Evolutionary conservation across 2,888 invertebrate species (phyloP).

Genomic region (Girardia tigrina): DNA sequence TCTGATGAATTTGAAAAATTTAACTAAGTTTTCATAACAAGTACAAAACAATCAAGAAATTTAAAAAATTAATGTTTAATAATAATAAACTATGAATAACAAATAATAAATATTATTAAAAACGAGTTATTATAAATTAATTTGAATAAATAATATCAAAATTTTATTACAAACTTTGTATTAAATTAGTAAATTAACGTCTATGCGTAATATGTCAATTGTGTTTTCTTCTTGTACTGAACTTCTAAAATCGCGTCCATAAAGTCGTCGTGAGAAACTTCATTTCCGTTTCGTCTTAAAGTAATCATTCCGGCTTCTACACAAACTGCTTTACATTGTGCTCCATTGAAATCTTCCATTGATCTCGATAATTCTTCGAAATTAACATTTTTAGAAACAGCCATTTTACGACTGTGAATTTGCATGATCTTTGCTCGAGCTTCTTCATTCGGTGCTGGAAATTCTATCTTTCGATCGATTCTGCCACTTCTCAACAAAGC

Average conservation of each 20-base stretch:
- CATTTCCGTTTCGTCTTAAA: not conserved
- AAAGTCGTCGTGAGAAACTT: not conserved
- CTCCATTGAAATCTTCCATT: not conserved
- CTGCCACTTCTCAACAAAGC: not conserved
- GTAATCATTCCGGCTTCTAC: not conserved
- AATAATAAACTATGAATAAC: no score
- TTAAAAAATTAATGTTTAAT: no score
- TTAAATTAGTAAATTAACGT: no score
- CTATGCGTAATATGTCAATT: no score
- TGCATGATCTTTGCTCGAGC: not conserved
- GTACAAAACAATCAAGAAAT: no score
- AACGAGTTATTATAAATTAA: no score
- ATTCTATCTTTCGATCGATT: not conserved
- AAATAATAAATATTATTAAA: no score
- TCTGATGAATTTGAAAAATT: no score
- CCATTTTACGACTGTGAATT: not conserved
- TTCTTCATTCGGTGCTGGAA: not conserved
- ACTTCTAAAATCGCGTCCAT: not conserved
- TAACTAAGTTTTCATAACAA: no score
- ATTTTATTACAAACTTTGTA: no score
- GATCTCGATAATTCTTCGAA: not conserved
- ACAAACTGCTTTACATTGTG: not conserved
- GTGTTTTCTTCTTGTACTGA: not conserved
- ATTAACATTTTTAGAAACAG: not conserved
- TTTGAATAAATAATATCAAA: no score